Conservation (phyloP, 2,888 invertebrate genomes). For the Tiphia femorata region DNA sequence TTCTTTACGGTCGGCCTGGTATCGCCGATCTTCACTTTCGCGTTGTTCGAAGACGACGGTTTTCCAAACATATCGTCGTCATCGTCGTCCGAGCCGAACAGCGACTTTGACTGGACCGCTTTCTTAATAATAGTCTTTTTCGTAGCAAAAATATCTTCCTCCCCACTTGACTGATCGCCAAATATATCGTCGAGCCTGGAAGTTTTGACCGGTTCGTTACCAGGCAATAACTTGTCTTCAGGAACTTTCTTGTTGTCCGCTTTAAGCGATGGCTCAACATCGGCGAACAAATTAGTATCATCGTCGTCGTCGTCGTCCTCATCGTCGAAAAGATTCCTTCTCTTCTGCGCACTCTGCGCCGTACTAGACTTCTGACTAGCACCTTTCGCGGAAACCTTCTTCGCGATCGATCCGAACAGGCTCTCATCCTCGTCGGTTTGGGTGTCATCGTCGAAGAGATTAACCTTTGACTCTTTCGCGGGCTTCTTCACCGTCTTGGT, state of each 20-base stretch:
- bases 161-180: constrained; percentile 56
- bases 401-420: constrained; percentile 47
- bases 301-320: constrained; percentile 42
- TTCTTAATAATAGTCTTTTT: constrained; percentile 46
- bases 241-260: not conserved
- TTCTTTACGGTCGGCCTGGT: constrained; percentile 42
- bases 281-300: constrained; percentile 37
- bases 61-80: constrained; percentile 54
- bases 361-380: constrained; percentile 23
- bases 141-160: constrained; percentile 58
- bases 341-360: constrained; percentile 27
- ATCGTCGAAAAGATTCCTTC: constrained; percentile 38
- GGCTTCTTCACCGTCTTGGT: constrained; percentile 49
- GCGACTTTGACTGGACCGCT: constrained; percentile 28
- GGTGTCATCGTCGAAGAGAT: constrained; percentile 56
- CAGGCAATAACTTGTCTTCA: constrained; percentile 5
- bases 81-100: constrained; percentile 50
- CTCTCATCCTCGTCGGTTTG: constrained; percentile 54
- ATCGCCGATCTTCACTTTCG: not conserved
- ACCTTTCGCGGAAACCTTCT: constrained; percentile 25
- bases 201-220: constrained; percentile 34
- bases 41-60: constrained; percentile 18
- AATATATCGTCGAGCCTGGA: constrained; percentile 57
- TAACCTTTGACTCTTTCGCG: constrained; percentile 47
- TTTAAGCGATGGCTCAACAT: constrained; percentile 31